Conservation (phyloP, 1,140 invertebrate species). For the Tetragnatha versicolor region DNA sequence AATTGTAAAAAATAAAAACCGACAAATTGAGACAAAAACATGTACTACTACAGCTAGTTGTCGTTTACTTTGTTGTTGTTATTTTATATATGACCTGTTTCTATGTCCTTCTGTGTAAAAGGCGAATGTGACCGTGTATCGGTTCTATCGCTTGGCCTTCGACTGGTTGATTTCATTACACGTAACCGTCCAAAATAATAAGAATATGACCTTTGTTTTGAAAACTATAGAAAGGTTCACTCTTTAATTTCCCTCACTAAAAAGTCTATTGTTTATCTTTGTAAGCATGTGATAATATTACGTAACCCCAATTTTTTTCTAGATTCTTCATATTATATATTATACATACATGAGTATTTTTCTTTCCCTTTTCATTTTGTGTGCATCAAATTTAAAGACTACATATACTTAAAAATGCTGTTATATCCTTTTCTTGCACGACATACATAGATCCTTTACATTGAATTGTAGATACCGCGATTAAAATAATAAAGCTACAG, state of each 20-base stretch:
- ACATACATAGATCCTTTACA: conserved; percentile 55
- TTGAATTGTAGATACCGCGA: conserved; percentile 55
- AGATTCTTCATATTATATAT: conserved; percentile 40
- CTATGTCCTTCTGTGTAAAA: conserved; percentile 46
- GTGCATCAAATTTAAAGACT: conserved; percentile 48
- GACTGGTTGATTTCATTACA: conserved; percentile 54
- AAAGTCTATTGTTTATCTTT: conserved; percentile 29
- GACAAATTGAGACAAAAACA: background rate
- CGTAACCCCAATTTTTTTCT: conserved; percentile 21
- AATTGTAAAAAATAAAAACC: conserved; percentile 13
- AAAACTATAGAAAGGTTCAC: conserved; percentile 45
- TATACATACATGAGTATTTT: conserved; percentile 23
- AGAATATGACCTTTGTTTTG: conserved; percentile 43
- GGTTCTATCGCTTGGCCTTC: conserved; percentile 46
- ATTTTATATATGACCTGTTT: conserved; percentile 37
- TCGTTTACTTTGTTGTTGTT: conserved; percentile 48
- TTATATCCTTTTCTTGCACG: conserved; percentile 54
- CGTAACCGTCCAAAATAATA: conserved; percentile 50
- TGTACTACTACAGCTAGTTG: conserved; percentile 10
- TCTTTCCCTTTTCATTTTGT: conserved; percentile 29
- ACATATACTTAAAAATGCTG: conserved; percentile 33
- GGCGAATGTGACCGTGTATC: conserved; percentile 22
- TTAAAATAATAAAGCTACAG: conserved; percentile 55
- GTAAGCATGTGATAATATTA: conserved; percentile 45
- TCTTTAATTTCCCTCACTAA: conserved; percentile 34